Evolutionary conservation across 2,888 invertebrate genomes (phyloP).

Genomic region (Chaetoderma sp.): DNA sequence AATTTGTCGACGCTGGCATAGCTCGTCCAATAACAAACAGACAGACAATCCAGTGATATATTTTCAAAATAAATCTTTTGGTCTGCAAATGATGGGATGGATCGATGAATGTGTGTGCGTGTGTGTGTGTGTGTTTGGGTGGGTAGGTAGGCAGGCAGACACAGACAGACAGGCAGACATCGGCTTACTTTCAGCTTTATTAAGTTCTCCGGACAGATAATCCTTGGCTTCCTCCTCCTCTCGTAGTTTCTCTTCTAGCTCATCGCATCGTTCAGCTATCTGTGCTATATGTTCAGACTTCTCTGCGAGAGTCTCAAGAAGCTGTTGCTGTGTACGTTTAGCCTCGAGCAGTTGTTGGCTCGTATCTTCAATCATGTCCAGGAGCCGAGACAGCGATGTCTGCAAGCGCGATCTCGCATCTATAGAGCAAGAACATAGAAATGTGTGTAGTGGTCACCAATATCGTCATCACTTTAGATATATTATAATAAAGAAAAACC

Average conservation of each 20-base stretch:
- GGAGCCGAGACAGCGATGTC: constrained; percentile 53
- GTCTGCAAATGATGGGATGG: too few relatives aligned
- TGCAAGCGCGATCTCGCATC: constrained; percentile 59
- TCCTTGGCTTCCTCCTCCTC: constrained; percentile 62
- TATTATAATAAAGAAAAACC: too few relatives aligned
- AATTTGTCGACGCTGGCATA: too few relatives aligned
- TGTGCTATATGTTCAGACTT: constrained; percentile 46
- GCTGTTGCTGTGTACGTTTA: constrained; percentile 51
- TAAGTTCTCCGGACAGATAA: constrained; percentile 63
- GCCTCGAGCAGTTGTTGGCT: constrained; percentile 57
- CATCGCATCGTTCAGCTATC: constrained; percentile 43
- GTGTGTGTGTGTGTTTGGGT: too few relatives aligned
- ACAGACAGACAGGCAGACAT: too few relatives aligned
- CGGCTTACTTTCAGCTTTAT: constrained; percentile 66
- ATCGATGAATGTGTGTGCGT: too few relatives aligned
- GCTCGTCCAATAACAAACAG: too few relatives aligned
- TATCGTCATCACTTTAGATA: neutral
- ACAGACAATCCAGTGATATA: too few relatives aligned
- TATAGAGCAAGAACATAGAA: constrained; percentile 25
- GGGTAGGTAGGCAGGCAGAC: too few relatives aligned
- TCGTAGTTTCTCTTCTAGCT: constrained; percentile 53
- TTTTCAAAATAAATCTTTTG: too few relatives aligned
- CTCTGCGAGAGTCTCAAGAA: constrained; percentile 48
- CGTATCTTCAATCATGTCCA: constrained; percentile 61
- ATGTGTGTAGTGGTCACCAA: neutral